A percentile compares a stretch with the other conserved stretches of the same genome.
These are phyloP conservation scores for Mamestra configurata DNA, from an alignment of 1,140 invertebrate species.

Conservation along the genomic window DNA sequence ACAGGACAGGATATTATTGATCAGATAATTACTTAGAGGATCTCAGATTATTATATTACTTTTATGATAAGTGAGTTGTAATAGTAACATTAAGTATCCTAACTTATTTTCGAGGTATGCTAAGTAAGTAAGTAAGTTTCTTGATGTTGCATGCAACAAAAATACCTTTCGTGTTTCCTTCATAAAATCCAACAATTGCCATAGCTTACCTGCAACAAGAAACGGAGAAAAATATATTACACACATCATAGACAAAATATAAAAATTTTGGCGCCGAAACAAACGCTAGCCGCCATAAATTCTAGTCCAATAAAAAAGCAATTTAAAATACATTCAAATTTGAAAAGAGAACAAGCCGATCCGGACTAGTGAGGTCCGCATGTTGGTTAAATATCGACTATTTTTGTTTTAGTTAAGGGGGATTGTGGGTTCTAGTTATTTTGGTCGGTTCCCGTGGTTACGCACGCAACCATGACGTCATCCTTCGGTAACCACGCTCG, in stretches of 20 bases:
- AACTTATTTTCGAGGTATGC: background rate
- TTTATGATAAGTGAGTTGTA: too few species aligned
- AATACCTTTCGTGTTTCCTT: slow-evolving; percentile 21
- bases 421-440: slow-evolving; percentile 56
- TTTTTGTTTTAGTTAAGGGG: slow-evolving; percentile 58
- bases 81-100: background rate
- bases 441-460: slow-evolving; percentile 61
- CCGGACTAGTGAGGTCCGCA: slow-evolving; percentile 62
- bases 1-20: too few species aligned
- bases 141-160: slow-evolving; percentile 26
- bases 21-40: too few species aligned
- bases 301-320: slow-evolving; percentile 85
- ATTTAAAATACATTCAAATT: slow-evolving; percentile 85
- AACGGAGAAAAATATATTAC: slow-evolving; percentile 65
- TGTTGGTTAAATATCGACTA: slow-evolving; percentile 48
- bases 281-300: slow-evolving; percentile 78
- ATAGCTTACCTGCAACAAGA: slow-evolving; percentile 73
- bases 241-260: slow-evolving; percentile 57
- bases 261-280: slow-evolving; percentile 80
- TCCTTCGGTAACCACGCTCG: slow-evolving; percentile 79
- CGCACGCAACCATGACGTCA: slow-evolving; percentile 82
- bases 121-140: background rate
- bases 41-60: too few species aligned
- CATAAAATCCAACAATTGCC: background rate
- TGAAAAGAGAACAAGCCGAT: slow-evolving; percentile 75